phyloP scores from a whole-genome alignment of 2,797 vertebrate species.

The Xerus rutilus region DNA sequence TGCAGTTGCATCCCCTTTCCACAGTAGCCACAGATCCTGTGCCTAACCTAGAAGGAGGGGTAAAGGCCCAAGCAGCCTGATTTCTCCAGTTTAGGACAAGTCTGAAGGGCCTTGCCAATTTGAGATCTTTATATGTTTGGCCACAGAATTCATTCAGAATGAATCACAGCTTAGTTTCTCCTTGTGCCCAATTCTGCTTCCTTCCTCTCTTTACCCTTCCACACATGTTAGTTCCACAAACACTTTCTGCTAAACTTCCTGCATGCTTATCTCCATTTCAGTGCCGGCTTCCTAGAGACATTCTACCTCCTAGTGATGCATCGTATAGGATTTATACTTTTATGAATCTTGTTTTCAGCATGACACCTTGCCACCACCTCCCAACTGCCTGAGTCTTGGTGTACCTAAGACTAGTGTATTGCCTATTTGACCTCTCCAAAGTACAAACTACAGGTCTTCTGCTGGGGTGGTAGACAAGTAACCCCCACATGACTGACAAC shows the following conservation, averaged over 20 bases:
- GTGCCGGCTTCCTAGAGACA: neutral
- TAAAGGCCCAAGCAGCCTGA: neutral
- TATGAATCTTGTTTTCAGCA: neutral
- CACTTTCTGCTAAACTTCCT: neutral
- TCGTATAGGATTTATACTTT: neutral
- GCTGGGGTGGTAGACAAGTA: neutral
- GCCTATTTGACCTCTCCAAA: neutral
- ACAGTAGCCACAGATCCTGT: neutral
- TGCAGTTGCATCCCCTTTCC: neutral
- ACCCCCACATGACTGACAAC: neutral
- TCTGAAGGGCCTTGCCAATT: neutral
- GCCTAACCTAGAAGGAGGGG: neutral
- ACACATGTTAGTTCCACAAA: neutral
- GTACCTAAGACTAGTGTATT: neutral
- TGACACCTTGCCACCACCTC: neutral
- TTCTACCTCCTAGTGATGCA: neutral
- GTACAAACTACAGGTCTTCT: neutral
- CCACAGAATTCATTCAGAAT: conserved; percentile 42
- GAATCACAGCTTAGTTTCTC: neutral
- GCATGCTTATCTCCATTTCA: neutral
- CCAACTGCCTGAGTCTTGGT: neutral
- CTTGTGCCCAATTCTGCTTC: neutral
- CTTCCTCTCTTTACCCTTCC: neutral
- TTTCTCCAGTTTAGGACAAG: neutral
- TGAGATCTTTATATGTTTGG: conserved; percentile 8